phyloP scores from a whole-genome alignment of 2,888 invertebrate genomes.

The Hesperia comma region DNA sequence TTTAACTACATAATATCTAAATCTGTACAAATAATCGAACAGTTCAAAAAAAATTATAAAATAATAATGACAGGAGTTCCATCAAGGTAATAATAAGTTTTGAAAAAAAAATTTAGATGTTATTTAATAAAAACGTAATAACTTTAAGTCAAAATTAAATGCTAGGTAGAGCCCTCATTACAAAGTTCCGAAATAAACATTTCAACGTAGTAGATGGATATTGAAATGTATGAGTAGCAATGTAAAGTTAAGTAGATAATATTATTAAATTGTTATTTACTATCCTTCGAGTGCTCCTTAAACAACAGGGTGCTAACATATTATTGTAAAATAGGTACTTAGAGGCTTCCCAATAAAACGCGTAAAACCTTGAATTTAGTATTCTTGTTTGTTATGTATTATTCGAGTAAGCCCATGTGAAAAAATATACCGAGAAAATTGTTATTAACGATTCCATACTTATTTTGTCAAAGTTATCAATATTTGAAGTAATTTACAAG shows the following conservation, averaged over 20 bases:
- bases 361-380: conserved; percentile 22
- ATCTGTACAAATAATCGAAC: too few species aligned
- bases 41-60: too few species aligned
- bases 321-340: conserved; percentile 13
- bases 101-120: too few species aligned
- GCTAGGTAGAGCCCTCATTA: too few species aligned
- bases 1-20: too few species aligned
- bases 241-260: neutral
- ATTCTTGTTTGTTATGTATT: conserved; percentile 4
- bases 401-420: conserved; percentile 5
- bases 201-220: neutral
- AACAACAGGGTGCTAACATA: conserved; percentile 16
- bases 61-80: too few species aligned
- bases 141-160: too few species aligned
- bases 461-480: conserved; percentile 26
- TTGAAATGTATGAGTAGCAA: neutral
- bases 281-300: conserved; percentile 17
- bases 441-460: conserved; percentile 17
- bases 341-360: conserved; percentile 23
- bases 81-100: too few species aligned
- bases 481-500: conserved; percentile 30
- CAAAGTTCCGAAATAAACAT: too few species aligned
- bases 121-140: too few species aligned
- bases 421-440: conserved; percentile 22
- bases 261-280: conserved; percentile 3